phyloP scores from a whole-genome alignment of 2,888 invertebrate species.

The Macrophya alboannulata region DNA sequence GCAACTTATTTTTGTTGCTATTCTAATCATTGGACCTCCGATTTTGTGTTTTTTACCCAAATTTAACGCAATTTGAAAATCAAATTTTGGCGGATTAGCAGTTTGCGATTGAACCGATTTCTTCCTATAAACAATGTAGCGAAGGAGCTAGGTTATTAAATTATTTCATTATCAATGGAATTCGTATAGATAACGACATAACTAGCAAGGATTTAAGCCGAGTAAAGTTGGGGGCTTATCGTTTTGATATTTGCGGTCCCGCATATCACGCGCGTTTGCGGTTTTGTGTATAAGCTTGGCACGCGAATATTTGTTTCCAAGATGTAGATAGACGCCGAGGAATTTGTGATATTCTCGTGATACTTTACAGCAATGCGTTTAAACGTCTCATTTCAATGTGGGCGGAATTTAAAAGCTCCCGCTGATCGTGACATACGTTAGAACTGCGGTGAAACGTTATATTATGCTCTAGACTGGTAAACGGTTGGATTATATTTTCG shows the following conservation, averaged over 20 bases:
- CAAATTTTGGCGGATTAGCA: too few species aligned
- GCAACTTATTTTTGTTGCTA: too few species aligned
- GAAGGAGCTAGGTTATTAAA: neutral
- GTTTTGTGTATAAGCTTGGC: conserved; percentile 5
- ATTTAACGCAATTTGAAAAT: too few species aligned
- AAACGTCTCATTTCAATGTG: conserved; percentile 44
- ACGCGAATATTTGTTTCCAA: conserved; percentile 31
- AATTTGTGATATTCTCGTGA: conserved; percentile 21
- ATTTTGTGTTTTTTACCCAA: too few species aligned
- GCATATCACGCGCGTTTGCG: neutral
- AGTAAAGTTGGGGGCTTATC: neutral
- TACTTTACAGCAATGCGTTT: conserved; percentile 16
- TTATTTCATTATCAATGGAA: neutral
- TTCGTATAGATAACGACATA: neutral
- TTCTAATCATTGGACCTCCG: too few species aligned
- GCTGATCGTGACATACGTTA: conserved; percentile 13
- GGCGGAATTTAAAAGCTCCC: conserved; percentile 25
- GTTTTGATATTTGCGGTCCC: neutral
- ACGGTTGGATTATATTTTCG: conserved; percentile 28
- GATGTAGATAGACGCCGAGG: conserved; percentile 13
- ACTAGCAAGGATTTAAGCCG: neutral
- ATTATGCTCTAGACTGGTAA: conserved; percentile 8
- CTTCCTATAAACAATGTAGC: neutral
- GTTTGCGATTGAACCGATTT: neutral
- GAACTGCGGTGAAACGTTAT: conserved; percentile 24